Evolutionary conservation across 2,797 vertebrate species (phyloP).

Genomic region (Lycodopsis pacificus): DNA sequence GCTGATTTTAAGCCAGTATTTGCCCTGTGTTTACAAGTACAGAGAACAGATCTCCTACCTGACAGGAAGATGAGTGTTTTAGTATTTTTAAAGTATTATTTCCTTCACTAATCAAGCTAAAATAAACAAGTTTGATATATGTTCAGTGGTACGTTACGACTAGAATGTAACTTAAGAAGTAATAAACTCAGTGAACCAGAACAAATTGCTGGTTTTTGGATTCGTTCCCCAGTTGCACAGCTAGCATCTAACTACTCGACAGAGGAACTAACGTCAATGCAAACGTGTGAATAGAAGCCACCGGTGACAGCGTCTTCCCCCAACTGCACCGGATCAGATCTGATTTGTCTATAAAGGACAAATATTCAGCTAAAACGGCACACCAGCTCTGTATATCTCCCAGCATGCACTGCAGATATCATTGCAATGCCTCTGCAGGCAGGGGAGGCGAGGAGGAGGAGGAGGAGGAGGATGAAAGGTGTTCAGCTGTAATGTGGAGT

Average conservation of each 20-base stretch:
- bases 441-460: not conserved
- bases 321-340: not conserved
- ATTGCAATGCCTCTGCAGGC: conserved; percentile 27
- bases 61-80: not conserved
- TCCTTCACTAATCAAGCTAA: not conserved
- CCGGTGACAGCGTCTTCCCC: not conserved
- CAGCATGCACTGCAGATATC: conserved; percentile 20
- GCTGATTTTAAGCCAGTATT: not conserved
- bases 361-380: conserved; percentile 5
- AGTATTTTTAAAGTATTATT: not conserved
- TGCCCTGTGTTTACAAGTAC: not conserved
- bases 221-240: no score
- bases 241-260: not conserved
- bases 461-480: conserved; percentile 5
- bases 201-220: not conserved
- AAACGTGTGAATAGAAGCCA: not conserved
- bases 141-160: not conserved
- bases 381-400: conserved; percentile 8
- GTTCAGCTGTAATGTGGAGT: conserved; percentile 35
- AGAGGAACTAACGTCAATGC: not conserved
- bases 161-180: not conserved
- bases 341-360: not conserved
- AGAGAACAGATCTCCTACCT: not conserved
- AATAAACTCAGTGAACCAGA: not conserved
- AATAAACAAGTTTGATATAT: not conserved